Evolutionary conservation across 2,797 vertebrate genomes (phyloP), one percentile per base, ranked within the genome.

Genomic region (Cephalopachus bancanus): DNA sequence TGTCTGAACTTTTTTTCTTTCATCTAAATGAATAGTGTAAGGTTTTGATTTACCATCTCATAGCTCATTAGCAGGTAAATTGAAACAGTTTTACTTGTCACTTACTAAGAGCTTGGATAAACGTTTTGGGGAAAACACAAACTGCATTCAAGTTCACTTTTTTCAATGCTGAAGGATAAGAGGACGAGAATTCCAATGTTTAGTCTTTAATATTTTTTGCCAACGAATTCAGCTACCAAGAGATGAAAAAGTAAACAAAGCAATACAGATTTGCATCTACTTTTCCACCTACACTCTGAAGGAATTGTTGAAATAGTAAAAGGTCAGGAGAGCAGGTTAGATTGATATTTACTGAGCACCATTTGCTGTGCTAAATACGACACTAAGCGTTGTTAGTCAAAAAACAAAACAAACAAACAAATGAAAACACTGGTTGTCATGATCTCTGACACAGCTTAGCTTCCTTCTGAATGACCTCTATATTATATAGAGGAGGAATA

Each of bases 51-150:
- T 71, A 64, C 55, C 28, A 9, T 87, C 26, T 81, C 44, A 24
- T 37, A 91, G 74, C 37, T 89, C 79, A n/a, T 87, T 89, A 91
- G 30, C 55, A 84, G 44, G 30, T 88, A 57, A 76, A 30, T 92
- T 57, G 80, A 95, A 81, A n/a, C n/a, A 62, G 26, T 62, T 71
- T 76, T 83, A 60, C 28, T 81, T 86, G 30, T 87, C 53, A 69
- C n/a, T 87, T 80, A 62, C 51, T 83, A 71, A 72, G 53, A 95
- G 24, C 60, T 87, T 53, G 1, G 1, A 24, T 86, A 55, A 60
- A 16, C 72, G 26, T 62, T 90, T 83, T 72, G 33, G 19, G 19
- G n/a, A 91, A 89, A 74, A 28, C 53, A 89, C 37, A 93, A 78
- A 85, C 2, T 81, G 0, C 44, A 64, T 49, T 83, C 67, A 85